Base-by-base conservation (phyloP, 2,888 invertebrate species). In the Lumbricus terrestris region DNA sequence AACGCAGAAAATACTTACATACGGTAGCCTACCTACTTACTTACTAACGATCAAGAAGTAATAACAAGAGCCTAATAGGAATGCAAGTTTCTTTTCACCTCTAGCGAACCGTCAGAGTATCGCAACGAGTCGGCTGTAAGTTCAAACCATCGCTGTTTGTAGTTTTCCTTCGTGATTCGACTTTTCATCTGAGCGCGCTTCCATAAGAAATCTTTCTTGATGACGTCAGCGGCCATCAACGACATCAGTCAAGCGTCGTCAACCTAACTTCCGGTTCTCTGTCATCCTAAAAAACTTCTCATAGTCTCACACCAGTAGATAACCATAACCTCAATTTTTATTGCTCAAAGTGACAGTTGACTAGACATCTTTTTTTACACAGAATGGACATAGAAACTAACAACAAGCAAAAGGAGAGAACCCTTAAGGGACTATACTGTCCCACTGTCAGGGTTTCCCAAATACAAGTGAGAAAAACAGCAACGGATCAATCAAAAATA, bases 81-180 rank as follows among this genome's bases (percentile, higher is more conserved):
- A 69, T n/a, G n/a, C 29, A 29, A 29, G 69, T n/a, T 47, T 29
- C 23, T 16, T 23, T 38, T 47, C n/a, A 88, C 90, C 89, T 90
- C 91, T 23, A 90, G 42, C 18, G 90, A 69, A 23, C 91, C 91
- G 18, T 90, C 90, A 0, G 91, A 91, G 37, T 91, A 91, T n/a
- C 91, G 42, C 18, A 91, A 89, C n/a, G 38, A 38, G 20, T 29
- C 88, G n/a, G 88, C 40, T 2, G 90, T 91, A 23, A 92, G 91
- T 23, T 90, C 91, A 82, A 92, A 92, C 92, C 92, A 92, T 40
- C 91, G 88, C 40, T 89, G 88, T 38, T 91, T 91, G 90, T 91
- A 92, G 88, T 92, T 92, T 23, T 90, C 91, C n/a, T 47, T 90
- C 88, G 88, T 91, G 88, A 92, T 85, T 40, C 91, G 90, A 88